Conservation (phyloP, 2,113 vertebrate species). For the Lynx canadensis region DNA sequence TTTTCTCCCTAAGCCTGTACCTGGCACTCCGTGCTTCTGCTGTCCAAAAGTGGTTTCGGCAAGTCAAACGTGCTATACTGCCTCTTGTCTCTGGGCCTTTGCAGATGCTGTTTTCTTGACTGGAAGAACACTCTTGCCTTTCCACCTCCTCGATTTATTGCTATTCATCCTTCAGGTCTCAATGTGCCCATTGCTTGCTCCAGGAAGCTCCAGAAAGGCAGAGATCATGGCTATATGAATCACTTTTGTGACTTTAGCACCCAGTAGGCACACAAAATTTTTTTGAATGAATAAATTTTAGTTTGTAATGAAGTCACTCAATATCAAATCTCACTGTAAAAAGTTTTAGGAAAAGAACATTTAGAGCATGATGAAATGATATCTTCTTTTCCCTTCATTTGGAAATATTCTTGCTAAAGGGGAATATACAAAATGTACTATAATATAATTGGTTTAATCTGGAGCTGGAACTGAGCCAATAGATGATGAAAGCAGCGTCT, state of each 20-base stretch:
- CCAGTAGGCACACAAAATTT: not conserved
- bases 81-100: not conserved
- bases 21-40: not conserved
- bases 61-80: not conserved
- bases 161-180: not conserved
- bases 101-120: not conserved
- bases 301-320: constrained; percentile 8
- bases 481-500: not conserved
- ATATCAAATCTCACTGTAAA: not conserved
- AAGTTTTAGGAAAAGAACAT: not conserved
- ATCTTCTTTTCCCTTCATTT: not conserved
- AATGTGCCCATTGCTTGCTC: not conserved
- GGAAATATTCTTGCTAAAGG: constrained; percentile 11
- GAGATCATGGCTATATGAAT: not conserved
- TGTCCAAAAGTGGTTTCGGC: not conserved
- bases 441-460: not conserved
- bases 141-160: not conserved
- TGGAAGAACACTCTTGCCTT: not conserved
- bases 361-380: not conserved
- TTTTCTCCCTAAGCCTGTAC: not conserved
- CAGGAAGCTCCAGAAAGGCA: not conserved
- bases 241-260: not conserved
- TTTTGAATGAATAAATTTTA: constrained; percentile 4
- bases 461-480: not conserved
- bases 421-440: not conserved